Evolutionary conservation across 2,888 invertebrate genomes (phyloP).

Genomic region (Philhelius pedissequus): DNA sequence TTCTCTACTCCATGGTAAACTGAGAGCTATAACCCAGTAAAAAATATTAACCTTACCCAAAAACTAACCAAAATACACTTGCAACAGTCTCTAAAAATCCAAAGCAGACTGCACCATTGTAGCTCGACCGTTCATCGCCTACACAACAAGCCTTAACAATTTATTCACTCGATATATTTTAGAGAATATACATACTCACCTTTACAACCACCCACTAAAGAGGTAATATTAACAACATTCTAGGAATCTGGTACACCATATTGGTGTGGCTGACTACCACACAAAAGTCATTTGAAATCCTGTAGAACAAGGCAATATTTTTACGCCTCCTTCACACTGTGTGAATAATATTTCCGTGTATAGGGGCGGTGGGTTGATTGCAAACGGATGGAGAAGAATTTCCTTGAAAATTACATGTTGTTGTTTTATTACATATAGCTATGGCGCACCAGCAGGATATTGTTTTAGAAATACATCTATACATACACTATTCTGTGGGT

Average conservation of each 20-base stretch:
- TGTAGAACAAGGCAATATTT: conserved; percentile 60
- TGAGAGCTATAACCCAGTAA: too few relatives aligned
- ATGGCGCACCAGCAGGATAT: conserved; percentile 7
- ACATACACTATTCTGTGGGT: too few relatives aligned
- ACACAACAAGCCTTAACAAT: conserved; percentile 52
- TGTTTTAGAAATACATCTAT: conserved; percentile 26
- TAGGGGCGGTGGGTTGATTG: neutral
- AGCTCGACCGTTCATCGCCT: conserved; percentile 1
- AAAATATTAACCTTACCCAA: neutral
- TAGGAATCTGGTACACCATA: conserved; percentile 32
- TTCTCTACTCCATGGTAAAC: too few relatives aligned
- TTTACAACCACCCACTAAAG: conserved; percentile 21
- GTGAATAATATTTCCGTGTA: conserved; percentile 9
- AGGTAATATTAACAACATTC: neutral
- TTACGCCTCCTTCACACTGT: conserved; percentile 46
- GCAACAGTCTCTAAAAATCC: neutral
- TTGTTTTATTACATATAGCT: conserved; percentile 15
- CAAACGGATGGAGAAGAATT: neutral
- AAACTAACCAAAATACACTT: neutral
- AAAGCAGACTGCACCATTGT: neutral
- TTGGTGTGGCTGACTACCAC: conserved; percentile 15
- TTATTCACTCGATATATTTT: conserved; percentile 53
- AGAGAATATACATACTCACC: neutral
- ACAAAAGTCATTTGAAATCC: conserved; percentile 37
- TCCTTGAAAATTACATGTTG: conserved; percentile 45